These are phyloP conservation scores for Henicopernis longicauda DNA, from an alignment of 2,113 vertebrate species.

Conservation along the genomic window DNA sequence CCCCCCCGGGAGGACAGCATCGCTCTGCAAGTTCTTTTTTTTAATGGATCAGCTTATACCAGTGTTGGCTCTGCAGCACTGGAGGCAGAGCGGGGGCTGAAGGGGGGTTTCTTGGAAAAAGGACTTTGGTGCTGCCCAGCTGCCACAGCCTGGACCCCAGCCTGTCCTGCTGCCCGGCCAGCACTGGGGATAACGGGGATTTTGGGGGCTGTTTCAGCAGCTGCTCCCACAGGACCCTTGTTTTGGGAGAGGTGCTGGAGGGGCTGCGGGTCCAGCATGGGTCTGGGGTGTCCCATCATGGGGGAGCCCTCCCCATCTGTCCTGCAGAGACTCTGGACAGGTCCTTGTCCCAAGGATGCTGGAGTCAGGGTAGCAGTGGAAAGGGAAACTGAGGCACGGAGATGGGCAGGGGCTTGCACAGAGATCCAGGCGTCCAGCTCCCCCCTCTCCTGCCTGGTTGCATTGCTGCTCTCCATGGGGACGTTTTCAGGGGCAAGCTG, in stretches of 20 bases:
- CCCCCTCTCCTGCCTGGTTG: rapidly evolving
- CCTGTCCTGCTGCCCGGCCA: not conserved
- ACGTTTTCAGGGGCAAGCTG: not conserved
- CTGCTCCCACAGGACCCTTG: rapidly evolving
- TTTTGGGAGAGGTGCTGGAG: not conserved
- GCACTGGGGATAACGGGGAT: not conserved
- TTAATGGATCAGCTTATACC: not conserved
- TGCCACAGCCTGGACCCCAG: not conserved
- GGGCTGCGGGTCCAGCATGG: rapidly evolving
- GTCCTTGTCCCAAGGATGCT: not conserved
- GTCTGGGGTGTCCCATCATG: rapidly evolving
- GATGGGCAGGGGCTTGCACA: not conserved
- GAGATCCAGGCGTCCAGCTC: too few relatives aligned
- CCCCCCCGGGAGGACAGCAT: not conserved
- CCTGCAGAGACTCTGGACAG: not conserved
- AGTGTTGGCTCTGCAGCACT: not conserved
- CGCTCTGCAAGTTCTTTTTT: not conserved
- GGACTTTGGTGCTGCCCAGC: not conserved
- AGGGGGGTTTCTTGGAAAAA: not conserved
- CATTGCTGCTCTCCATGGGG: not conserved
- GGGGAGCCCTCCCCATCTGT: rapidly evolving
- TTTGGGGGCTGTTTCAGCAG: not conserved
- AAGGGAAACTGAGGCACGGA: constrained; percentile 38
- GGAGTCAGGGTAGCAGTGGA: not conserved
- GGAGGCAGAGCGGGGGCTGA: not conserved